Conservation (phyloP, 2,797 vertebrate species). For the Meriones psammophilus region DNA sequence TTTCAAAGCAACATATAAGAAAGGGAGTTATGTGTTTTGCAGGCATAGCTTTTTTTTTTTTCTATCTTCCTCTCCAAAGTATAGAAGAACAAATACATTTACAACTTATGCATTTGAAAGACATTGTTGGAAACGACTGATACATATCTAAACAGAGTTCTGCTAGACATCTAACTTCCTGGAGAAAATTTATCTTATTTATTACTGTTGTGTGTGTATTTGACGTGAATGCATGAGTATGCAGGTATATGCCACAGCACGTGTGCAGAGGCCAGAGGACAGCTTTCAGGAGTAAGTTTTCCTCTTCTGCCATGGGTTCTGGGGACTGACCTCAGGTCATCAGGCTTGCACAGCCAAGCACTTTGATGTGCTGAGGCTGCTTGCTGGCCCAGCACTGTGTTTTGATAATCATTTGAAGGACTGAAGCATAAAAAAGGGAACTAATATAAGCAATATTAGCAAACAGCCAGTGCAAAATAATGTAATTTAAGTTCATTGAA, state of each 20-base stretch:
- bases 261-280: neutral
- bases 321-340: neutral
- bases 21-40: neutral
- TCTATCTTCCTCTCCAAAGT: neutral
- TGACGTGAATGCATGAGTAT: neutral
- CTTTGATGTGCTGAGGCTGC: neutral
- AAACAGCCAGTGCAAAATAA: neutral
- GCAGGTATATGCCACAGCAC: neutral
- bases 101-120: slow-evolving; percentile 6
- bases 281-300: neutral
- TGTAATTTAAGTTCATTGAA: too few species aligned
- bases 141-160: neutral
- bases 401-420: neutral
- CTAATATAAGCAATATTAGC: neutral
- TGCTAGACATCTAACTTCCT: neutral
- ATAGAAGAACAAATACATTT: neutral
- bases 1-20: neutral
- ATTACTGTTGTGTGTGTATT: too few species aligned
- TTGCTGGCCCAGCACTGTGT: neutral
- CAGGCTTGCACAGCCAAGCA: neutral
- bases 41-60: neutral
- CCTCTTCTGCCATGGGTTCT: neutral
- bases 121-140: neutral
- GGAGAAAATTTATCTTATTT: neutral
- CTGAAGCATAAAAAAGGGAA: neutral